Base-by-base conservation (phyloP, 1,140 invertebrate genomes). In the Drosophila suzukii region DNA sequence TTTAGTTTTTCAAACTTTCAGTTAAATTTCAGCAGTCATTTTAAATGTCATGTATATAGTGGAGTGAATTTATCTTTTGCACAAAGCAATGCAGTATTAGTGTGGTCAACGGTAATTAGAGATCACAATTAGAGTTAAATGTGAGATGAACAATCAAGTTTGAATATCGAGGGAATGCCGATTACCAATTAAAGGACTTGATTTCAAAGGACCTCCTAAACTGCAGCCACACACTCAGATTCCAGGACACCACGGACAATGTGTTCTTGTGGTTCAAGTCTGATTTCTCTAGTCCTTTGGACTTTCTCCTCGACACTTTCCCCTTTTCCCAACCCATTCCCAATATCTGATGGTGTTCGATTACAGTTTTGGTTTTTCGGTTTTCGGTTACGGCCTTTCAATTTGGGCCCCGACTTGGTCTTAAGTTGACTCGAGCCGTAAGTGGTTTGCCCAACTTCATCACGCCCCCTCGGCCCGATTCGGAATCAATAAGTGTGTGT, bases 401-500 rank as follows among this genome's bases (percentile, higher is more conserved):
- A 75, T 74, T 75, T 75, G 32, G 68, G n/a, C 58, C 24, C 10
- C 13, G 49, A 38, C 51, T 76, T 43, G 62, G 55, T 47, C 73
- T 75, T 50, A 57, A 75, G 43, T 60, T 41, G 62, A 68, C 72
- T 76, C 32, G 47, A 1, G 32, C 7, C 8, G 32, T 34, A 27
- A 27, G 27, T 27, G 27, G 27, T 27, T 27, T 27, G 27, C 27
- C 27, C 27, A 27, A 2, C 27, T 27, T 27, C 27, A 27, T 27
- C 27, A 39, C 41, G 27, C 36, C 5, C 5, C 4, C 24, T 20
- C n/a, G n/a, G 4, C 20, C 27, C 20, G 36, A 13, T 20, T 20
- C n/a, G 61, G 66, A 81, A 86, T 85, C 82, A 78, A 85, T 86
- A 85, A 74, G 74, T 80, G 74, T 66, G 62, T 81, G 68, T 85